Evolutionary conservation across 2,797 vertebrate species (phyloP).

Genomic region (Cossypha niveicapilla): DNA sequence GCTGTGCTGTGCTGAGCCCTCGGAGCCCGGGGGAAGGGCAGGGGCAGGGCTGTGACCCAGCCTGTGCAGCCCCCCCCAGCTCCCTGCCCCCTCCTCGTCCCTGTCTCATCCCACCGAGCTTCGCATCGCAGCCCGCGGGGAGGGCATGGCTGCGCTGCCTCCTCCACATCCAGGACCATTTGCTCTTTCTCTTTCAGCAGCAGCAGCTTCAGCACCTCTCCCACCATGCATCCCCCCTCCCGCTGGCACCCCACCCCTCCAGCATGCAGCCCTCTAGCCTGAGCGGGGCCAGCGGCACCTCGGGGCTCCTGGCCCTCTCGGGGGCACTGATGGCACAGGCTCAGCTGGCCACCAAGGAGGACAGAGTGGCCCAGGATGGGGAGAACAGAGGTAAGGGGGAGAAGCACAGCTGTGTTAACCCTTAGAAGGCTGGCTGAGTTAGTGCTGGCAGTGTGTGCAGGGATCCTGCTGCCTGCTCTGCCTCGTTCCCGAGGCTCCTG

Average conservation of each 20-base stretch:
- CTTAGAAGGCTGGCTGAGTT: background rate
- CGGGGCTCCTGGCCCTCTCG: constrained; percentile 84
- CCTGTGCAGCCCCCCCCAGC: background rate
- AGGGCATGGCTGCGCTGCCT: background rate
- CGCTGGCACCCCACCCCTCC: constrained; percentile 83
- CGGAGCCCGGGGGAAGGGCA: background rate
- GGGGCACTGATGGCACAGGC: constrained; percentile 79
- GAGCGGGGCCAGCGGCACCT: constrained; percentile 62
- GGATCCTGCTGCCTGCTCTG: background rate
- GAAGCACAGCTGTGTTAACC: background rate
- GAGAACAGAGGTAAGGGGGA: constrained; percentile 81
- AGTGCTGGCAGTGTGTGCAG: background rate
- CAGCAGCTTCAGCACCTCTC: constrained; percentile 97
- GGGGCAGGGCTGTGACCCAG: accelerated
- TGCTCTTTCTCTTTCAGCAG: constrained; percentile 78
- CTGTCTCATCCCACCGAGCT: background rate
- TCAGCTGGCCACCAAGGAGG: constrained; percentile 82
- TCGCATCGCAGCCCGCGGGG: accelerated
- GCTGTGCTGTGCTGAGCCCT: background rate
- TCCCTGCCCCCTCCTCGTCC: background rate
- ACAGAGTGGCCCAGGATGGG: constrained; percentile 78
- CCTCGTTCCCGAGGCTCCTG: background rate
- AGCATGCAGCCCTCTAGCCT: constrained; percentile 79
- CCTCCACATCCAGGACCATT: background rate
- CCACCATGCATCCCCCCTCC: constrained; percentile 84